Conservation (phyloP, 1,140 invertebrate species). For the Drosophila sproati region DNA sequence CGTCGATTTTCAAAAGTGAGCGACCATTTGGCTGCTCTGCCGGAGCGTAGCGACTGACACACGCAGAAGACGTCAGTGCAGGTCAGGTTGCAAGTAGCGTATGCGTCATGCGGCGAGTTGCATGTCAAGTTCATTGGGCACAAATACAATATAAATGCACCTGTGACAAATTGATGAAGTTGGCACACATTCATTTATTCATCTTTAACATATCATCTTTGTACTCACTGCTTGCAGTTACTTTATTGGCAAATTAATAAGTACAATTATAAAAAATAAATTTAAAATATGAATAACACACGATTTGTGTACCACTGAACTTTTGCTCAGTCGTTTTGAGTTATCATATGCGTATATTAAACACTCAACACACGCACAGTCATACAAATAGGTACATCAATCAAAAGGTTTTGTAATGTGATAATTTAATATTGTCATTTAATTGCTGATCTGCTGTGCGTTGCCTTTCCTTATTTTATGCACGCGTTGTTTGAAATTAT, state of each 20-base stretch:
- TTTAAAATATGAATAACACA: constrained; percentile 70
- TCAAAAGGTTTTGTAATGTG: constrained; percentile 29
- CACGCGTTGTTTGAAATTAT: not conserved
- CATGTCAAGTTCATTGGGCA: constrained; percentile 62
- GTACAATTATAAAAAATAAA: constrained; percentile 51
- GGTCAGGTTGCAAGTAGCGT: constrained; percentile 35
- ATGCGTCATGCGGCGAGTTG: constrained; percentile 28
- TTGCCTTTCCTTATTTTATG: constrained; percentile 8
- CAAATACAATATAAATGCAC: constrained; percentile 69
- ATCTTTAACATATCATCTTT: constrained; percentile 40
- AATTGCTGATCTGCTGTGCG: constrained; percentile 20
- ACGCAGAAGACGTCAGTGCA: constrained; percentile 53
- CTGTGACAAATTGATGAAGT: constrained; percentile 44
- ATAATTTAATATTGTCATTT: constrained; percentile 38
- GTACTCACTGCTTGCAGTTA: constrained; percentile 41
- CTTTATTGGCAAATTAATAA: constrained; percentile 62
- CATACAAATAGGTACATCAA: constrained; percentile 30
- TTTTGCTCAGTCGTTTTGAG: constrained; percentile 37
- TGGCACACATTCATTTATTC: constrained; percentile 66
- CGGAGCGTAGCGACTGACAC: constrained; percentile 68
- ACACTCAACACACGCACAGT: not conserved
- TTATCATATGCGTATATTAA: constrained; percentile 3
- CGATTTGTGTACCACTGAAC: constrained; percentile 77
- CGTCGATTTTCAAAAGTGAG: constrained; percentile 61
- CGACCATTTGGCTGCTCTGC: constrained; percentile 40